Conservation (phyloP, 2,113 vertebrate species). For the Oncorhynchus masou region DNA sequence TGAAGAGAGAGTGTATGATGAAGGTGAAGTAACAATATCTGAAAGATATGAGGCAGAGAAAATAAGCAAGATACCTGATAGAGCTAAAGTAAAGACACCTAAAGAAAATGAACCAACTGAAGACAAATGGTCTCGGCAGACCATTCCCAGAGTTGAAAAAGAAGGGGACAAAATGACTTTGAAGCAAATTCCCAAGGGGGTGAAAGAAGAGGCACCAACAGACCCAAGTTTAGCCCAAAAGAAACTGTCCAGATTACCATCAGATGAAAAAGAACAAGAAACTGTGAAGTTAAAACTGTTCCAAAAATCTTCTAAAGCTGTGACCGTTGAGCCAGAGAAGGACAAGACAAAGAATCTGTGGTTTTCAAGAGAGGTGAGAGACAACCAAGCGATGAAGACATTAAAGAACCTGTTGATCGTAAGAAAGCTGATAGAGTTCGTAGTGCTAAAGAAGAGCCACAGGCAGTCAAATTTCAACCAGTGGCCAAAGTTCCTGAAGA, state of each 20-base stretch:
- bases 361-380: slow-evolving; percentile 59
- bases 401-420: slow-evolving; percentile 51
- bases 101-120: slow-evolving; percentile 40
- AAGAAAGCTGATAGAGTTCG: slow-evolving; percentile 54
- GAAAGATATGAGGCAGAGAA: slow-evolving; percentile 47
- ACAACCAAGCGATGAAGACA: slow-evolving; percentile 44
- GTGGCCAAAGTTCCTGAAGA: slow-evolving; percentile 31
- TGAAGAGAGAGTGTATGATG: slow-evolving; percentile 58
- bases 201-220: slow-evolving; percentile 58
- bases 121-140: slow-evolving; percentile 53
- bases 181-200: slow-evolving; percentile 40
- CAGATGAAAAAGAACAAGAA: slow-evolving; percentile 65
- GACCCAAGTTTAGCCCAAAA: slow-evolving; percentile 50
- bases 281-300: slow-evolving; percentile 72
- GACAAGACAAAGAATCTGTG: slow-evolving; percentile 63
- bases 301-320: slow-evolving; percentile 61
- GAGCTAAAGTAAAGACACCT: slow-evolving; percentile 40
- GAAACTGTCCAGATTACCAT: slow-evolving; percentile 67
- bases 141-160: slow-evolving; percentile 57
- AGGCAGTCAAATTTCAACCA: slow-evolving; percentile 44
- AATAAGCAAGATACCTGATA: slow-evolving; percentile 42
- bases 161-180: slow-evolving; percentile 58
- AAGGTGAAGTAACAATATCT: slow-evolving; percentile 61
- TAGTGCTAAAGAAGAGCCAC: slow-evolving; percentile 42
- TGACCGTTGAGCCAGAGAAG: slow-evolving; percentile 54